phyloP scores from a whole-genome alignment of 2,113 vertebrate genomes.

The Rhagologus leucostigma region DNA sequence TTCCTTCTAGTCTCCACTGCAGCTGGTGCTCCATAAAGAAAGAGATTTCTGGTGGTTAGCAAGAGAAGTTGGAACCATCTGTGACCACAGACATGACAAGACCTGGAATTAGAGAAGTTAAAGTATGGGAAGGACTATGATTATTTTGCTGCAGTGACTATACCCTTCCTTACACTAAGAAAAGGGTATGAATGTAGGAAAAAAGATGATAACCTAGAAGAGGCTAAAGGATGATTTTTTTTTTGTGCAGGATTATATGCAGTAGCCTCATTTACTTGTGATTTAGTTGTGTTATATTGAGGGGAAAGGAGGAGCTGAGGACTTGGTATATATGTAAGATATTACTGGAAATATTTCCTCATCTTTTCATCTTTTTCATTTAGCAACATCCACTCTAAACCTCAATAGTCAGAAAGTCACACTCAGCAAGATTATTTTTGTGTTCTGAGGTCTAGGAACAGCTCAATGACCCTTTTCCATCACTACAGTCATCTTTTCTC shows the following conservation, averaged over 20 bases:
- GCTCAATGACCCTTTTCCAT: neutral
- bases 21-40: neutral
- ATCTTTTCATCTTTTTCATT: neutral
- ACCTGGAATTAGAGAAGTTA: neutral
- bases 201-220: neutral
- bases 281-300: neutral
- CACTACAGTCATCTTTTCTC: neutral
- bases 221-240: neutral
- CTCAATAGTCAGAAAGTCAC: neutral
- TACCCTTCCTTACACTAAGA: neutral
- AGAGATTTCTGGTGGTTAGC: neutral
- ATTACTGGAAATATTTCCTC: neutral
- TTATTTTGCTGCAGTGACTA: neutral
- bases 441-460: neutral
- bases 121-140: neutral
- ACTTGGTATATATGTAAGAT: neutral
- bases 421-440: neutral
- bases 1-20: neutral
- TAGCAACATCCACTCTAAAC: neutral
- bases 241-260: neutral
- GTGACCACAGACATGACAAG: neutral
- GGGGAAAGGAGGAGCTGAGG: neutral
- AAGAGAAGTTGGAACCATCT: neutral
- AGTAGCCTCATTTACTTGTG: neutral
- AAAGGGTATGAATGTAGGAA: neutral